These are phyloP conservation scores for Seison nebaliae DNA, from an alignment of 1,140 invertebrate genomes.

Conservation along the genomic window DNA sequence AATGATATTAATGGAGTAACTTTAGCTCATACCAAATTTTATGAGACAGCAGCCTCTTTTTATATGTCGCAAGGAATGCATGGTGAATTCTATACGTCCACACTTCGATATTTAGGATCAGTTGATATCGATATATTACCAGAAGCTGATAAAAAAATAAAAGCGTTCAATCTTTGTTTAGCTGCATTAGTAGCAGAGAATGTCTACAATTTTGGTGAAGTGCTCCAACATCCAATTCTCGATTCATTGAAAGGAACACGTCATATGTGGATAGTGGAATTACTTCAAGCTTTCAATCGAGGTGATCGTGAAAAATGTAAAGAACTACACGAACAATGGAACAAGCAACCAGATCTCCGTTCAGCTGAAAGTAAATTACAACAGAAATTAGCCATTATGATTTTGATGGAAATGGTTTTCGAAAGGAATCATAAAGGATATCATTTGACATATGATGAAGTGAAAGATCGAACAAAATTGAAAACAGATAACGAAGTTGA, in stretches of 20 bases:
- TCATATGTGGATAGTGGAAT: conserved; percentile 60
- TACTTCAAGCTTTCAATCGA: conserved; percentile 66
- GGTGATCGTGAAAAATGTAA: conserved; percentile 67
- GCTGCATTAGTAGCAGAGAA: conserved; percentile 75
- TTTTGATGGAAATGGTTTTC: conserved; percentile 73
- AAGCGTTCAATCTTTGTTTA: conserved; percentile 64
- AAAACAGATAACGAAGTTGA: conserved; percentile 39
- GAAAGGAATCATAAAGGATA: conserved; percentile 38
- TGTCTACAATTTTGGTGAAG: conserved; percentile 85
- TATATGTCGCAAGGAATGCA: conserved; percentile 57
- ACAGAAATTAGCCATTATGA: conserved; percentile 73
- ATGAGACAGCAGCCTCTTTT: conserved; percentile 68
- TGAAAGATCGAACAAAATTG: conserved; percentile 52
- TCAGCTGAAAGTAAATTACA: conserved; percentile 51
- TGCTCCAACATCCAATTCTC: conserved; percentile 73
- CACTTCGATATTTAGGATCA: conserved; percentile 55
- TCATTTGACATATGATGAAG: conserved; percentile 63
- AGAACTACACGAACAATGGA: conserved; percentile 47
- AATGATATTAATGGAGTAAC: conserved; percentile 68
- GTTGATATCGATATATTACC: conserved; percentile 20
- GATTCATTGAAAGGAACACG: conserved; percentile 50
- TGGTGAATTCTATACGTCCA: conserved; percentile 71
- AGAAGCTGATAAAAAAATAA: conserved; percentile 42
- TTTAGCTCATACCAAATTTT: conserved; percentile 71
- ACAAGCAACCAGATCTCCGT: conserved; percentile 50